A percentile compares a stretch with the other conserved stretches of the same genome.
Evolutionary conservation across 1,140 invertebrate genomes (phyloP).

Genomic region (Macrotrachela quadricornifera): DNA sequence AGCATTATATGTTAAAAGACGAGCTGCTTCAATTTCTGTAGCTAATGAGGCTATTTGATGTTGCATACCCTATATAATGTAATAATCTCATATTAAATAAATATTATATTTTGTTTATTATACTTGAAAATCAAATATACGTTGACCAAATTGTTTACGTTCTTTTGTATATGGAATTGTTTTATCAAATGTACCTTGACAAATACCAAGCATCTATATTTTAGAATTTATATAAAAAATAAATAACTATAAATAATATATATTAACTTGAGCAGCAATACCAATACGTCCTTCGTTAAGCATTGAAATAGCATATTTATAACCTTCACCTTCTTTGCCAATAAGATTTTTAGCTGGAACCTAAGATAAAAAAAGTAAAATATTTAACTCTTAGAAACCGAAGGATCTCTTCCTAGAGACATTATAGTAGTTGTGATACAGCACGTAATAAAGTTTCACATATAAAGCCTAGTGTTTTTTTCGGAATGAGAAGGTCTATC

Average conservation of each 20-base stretch:
- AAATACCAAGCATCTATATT: conserved; percentile 57
- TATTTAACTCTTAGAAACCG: no score
- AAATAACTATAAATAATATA: no score
- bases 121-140: conserved; percentile 66
- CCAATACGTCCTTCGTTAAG: conserved; percentile 84
- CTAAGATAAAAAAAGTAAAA: no score
- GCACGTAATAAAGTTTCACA: no score
- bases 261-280: conserved; percentile 54
- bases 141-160: conserved; percentile 70
- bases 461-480: no score
- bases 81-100: no score
- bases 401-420: no score
- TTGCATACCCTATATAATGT: conserved; percentile 44
- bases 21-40: conserved; percentile 64
- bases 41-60: conserved; percentile 71
- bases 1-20: conserved; percentile 75
- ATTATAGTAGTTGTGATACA: no score
- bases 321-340: conserved; percentile 66
- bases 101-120: no score
- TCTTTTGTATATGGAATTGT: conserved; percentile 77
- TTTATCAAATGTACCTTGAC: conserved; percentile 72
- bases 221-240: no score
- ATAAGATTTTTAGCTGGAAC: conserved; percentile 37
- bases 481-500: no score
- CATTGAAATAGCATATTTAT: conserved; percentile 80